Evolutionary conservation across 2,888 invertebrate species (phyloP), one percentile per base, ranked within the genome.

Genomic region (Andrena camellia): DNA sequence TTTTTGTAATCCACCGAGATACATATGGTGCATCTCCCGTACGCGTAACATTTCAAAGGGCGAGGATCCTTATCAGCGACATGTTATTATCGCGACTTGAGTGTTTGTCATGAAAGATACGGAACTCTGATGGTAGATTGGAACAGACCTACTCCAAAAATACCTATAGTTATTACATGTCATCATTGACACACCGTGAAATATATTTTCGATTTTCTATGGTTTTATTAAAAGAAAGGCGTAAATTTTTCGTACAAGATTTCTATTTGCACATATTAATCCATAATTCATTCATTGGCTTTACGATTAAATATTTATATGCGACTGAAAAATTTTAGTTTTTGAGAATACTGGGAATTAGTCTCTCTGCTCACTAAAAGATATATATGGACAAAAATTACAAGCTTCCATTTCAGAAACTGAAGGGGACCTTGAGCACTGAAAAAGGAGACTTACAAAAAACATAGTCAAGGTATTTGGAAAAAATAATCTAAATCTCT

Each of bases 101-200:
- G 67, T 88, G 83, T 88, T 88, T 88, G 76, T 42, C 33, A 26
- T 60, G 3, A 62, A 68, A 59, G 81, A 78, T 84, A 82, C 33
- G 13, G 42, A 20, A 31, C 17, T 59, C 74, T 50, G 29, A 7
- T 54, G 33, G 4, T 13, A 6, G 35, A 35, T 73, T 26, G 35
- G 31, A 59, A 33, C 20, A 8, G 13, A 17, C 60, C 8, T 26
- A 57, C 31, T 42, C 35, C 0, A 57, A 59, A 54, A 62, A 29
- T 76, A 54, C n/a, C 2, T 48, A 10, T 10, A 13, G 3, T 54
- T 23, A n/a, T n/a, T 2, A 13, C 10, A 17, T 8, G 42, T 6
- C n/a, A 26, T 7, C 29, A 13, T 23, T 2, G 6, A 57, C 10
- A 26, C 23, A 26, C 23, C 2, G 7, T 8, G 54, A 20, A 57